Percentiles rank a stretch among this genome's conserved stretches.
Conservation (phyloP, 92 coral and sea anemone genomes). For the Epizoanthus ramosus region DNA sequence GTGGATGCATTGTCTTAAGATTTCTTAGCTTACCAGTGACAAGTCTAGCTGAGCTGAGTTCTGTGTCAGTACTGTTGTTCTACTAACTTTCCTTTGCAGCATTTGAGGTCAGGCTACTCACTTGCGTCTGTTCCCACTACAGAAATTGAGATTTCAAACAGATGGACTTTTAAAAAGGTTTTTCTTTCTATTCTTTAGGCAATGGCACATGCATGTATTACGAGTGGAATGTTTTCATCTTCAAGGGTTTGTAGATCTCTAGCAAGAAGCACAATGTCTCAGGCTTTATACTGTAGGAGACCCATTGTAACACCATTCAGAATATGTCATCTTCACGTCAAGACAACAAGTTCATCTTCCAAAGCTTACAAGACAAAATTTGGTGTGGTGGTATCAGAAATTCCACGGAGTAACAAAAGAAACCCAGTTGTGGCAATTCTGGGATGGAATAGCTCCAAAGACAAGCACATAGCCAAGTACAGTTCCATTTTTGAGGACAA, state of each 20-base stretch:
- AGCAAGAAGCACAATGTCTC: background rate
- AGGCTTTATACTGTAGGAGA: background rate
- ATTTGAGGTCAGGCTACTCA: too few species aligned
- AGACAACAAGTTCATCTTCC: background rate
- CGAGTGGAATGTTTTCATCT: background rate
- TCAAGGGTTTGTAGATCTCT: background rate
- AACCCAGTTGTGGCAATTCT: conserved; percentile 86
- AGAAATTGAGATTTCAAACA: too few species aligned
- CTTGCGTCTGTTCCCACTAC: too few species aligned
- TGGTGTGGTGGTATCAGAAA: conserved; percentile 66
- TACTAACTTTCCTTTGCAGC: too few species aligned
- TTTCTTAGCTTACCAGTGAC: too few species aligned
- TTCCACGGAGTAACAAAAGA: conserved; percentile 12
- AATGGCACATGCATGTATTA: background rate
- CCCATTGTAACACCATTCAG: background rate
- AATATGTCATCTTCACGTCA: background rate
- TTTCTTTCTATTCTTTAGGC: background rate
- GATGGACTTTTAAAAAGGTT: too few species aligned
- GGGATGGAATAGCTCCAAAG: conserved; percentile 91
- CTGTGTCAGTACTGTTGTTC: too few species aligned
- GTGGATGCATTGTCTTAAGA: too few species aligned
- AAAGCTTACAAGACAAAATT: conserved; percentile 40
- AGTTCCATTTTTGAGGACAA: conserved; percentile 81
- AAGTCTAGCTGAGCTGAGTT: too few species aligned
- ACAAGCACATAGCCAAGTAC: conserved; percentile 81